phyloP scores from a whole-genome alignment of 2,797 vertebrate species.

The Chrysocyon brachyurus region DNA sequence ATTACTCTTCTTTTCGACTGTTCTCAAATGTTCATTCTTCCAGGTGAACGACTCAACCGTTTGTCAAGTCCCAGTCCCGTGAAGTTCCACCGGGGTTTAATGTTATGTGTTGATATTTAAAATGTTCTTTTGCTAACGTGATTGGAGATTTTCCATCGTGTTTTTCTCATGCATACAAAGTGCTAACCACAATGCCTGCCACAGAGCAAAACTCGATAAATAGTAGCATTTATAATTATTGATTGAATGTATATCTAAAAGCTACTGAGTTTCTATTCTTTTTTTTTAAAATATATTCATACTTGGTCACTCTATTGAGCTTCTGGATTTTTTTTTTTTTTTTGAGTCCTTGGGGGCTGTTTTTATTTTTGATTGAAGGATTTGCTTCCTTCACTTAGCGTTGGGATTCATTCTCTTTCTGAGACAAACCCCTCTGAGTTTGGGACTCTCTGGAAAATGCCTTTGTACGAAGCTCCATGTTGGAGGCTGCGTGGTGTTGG shows the following conservation, averaged over 20 bases:
- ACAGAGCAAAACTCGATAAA: background rate
- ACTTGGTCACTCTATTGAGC: background rate
- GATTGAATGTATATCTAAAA: background rate
- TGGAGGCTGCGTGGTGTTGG: fast-evolving
- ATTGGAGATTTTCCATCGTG: background rate
- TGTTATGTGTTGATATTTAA: background rate
- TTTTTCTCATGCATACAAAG: background rate
- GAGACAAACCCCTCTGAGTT: background rate
- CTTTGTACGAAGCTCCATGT: background rate
- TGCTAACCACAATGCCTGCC: background rate
- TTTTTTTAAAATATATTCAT: background rate
- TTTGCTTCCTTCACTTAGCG: background rate
- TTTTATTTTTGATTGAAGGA: background rate
- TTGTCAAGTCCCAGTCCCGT: background rate
- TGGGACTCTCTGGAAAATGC: background rate
- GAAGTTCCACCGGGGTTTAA: background rate
- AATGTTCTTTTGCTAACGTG: background rate
- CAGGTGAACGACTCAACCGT: background rate
- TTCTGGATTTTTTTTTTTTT: background rate
- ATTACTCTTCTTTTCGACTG: background rate
- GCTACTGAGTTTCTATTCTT: background rate
- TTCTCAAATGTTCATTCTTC: constrained; percentile 1
- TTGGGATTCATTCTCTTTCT: background rate
- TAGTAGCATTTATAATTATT: background rate
- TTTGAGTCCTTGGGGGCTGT: background rate